Conservation (phyloP, 2,113 vertebrate species). For the Charadrius vociferus region DNA sequence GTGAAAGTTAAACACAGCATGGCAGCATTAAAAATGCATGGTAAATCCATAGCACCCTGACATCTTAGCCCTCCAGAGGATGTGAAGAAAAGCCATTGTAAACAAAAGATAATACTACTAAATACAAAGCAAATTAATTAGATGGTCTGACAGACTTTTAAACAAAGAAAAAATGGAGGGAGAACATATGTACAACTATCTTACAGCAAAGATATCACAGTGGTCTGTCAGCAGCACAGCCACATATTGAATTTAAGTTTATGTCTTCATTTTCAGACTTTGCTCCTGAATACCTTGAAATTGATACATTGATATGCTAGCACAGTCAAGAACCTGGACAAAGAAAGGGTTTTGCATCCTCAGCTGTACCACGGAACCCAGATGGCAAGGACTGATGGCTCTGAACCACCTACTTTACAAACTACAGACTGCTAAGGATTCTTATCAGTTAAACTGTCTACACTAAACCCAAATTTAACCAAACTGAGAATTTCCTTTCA, state of each 20-base stretch:
- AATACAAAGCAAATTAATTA: constrained; percentile 64
- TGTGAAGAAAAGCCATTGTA: constrained; percentile 67
- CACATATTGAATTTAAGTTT: not conserved
- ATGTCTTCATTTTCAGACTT: not conserved
- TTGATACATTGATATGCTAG: not conserved
- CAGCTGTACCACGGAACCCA: not conserved
- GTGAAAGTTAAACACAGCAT: constrained; percentile 84
- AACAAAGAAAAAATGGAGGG: constrained; percentile 48
- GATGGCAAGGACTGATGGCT: not conserved
- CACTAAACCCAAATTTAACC: not conserved
- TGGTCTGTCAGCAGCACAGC: not conserved
- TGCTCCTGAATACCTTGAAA: not conserved
- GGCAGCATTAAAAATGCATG: constrained; percentile 77
- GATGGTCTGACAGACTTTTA: constrained; percentile 43
- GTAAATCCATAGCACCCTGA: constrained; percentile 73
- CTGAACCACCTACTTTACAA: not conserved
- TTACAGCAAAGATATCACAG: not conserved
- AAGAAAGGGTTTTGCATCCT: not conserved
- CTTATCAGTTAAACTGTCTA: not conserved
- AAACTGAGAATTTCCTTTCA: not conserved
- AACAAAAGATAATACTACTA: constrained; percentile 64
- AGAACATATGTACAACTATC: constrained; percentile 8
- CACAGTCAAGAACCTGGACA: not conserved
- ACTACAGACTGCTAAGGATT: not conserved
- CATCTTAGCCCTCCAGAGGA: constrained; percentile 68